Evolutionary conservation across 2,888 invertebrate species (phyloP).

Genomic region (Amblyteles armatorius): DNA sequence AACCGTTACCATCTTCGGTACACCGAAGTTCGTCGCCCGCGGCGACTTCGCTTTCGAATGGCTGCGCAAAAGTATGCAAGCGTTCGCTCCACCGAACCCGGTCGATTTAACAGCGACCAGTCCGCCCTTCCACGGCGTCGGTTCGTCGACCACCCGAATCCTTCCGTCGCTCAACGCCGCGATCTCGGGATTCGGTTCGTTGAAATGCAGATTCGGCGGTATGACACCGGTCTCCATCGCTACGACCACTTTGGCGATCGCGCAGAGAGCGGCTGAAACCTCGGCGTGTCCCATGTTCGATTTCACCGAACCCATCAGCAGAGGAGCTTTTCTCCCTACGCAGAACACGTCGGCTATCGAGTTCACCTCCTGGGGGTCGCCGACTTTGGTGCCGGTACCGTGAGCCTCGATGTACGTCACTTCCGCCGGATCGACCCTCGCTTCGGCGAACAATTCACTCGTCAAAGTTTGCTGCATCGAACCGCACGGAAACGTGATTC

Average conservation of each 20-base stretch:
- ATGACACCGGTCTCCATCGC: constrained; percentile 96
- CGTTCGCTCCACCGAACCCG: constrained; percentile 99
- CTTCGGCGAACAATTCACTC: constrained; percentile 94
- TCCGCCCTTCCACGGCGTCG: constrained; percentile 95
- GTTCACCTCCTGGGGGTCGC: constrained; percentile 99
- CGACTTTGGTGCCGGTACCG: constrained; percentile 98
- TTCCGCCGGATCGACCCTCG: constrained; percentile 92
- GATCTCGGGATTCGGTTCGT: constrained; percentile 94
- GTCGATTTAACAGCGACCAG: constrained; percentile 97
- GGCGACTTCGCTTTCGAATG: constrained; percentile 89
- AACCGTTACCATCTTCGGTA: constrained; percentile 90
- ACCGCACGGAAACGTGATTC: constrained; percentile 94
- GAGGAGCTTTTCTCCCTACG: constrained; percentile 90
- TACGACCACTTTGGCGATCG: constrained; percentile 94
- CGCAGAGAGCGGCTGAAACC: constrained; percentile 96
- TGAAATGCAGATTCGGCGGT: constrained; percentile 96
- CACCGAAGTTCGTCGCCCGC: constrained; percentile 85
- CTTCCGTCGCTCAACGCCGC: constrained; percentile 96
- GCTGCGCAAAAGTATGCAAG: constrained; percentile 95
- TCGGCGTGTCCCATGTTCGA: constrained; percentile 99
- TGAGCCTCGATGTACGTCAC: constrained; percentile 98
- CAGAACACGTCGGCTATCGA: constrained; percentile 97
- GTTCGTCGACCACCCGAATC: constrained; percentile 94
- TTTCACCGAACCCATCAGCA: constrained; percentile 98
- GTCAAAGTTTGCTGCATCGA: constrained; percentile 93